These are phyloP conservation scores for Apamea sordens DNA, from an alignment of 2,888 invertebrate genomes.

Conservation along the genomic window DNA sequence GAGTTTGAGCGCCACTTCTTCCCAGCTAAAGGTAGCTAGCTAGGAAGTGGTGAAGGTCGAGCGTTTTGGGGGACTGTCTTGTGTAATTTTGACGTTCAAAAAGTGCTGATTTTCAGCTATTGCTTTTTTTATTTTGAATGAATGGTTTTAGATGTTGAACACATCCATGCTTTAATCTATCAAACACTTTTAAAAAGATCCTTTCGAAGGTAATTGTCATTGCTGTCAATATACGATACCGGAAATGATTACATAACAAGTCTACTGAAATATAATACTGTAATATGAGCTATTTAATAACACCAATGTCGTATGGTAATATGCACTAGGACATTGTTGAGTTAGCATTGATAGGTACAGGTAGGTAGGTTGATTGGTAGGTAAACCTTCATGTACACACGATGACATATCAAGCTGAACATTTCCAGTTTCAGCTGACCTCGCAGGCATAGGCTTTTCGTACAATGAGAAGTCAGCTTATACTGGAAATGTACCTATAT, in stretches of 20 bases:
- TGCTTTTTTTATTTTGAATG: too few species aligned
- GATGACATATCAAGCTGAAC: background rate
- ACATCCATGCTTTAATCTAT: background rate
- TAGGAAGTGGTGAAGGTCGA: too few species aligned
- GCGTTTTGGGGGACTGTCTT: too few species aligned
- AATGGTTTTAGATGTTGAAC: too few species aligned
- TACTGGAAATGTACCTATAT: background rate
- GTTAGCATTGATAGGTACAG: conserved; percentile 5
- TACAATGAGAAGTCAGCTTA: background rate
- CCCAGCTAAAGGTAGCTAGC: too few species aligned
- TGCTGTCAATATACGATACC: background rate
- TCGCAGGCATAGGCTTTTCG: background rate
- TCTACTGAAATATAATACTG: conserved; percentile 36
- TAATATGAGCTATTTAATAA: conserved; percentile 45
- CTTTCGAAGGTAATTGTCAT: background rate
- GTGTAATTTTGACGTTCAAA: too few species aligned
- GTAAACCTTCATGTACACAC: conserved; percentile 19
- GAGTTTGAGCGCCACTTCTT: too few species aligned
- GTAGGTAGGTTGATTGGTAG: too few species aligned
- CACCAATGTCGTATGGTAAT: conserved; percentile 31
- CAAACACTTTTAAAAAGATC: conserved; percentile 6
- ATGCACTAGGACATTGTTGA: background rate
- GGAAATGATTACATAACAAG: conserved; percentile 22
- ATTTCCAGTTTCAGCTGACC: background rate
- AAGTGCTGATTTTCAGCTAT: too few species aligned